Conservation (phyloP, 2,113 vertebrate genomes). For the Lathamus discolor region DNA sequence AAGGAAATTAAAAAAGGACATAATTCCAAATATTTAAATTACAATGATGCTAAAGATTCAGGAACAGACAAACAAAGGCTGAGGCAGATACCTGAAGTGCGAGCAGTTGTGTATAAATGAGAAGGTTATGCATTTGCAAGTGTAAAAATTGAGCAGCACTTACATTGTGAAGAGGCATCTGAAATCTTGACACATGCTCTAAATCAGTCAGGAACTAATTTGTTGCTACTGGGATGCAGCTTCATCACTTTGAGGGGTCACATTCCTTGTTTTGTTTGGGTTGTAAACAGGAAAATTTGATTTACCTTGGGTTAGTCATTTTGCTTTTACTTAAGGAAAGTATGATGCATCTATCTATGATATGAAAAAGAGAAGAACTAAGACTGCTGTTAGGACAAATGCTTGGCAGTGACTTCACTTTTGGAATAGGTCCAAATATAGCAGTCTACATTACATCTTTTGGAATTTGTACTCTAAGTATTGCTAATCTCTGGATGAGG, state of each 20-base stretch:
- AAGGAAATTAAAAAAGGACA: background rate
- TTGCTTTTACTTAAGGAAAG: background rate
- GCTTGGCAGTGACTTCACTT: background rate
- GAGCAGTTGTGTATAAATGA: background rate
- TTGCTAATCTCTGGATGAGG: background rate
- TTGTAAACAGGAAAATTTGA: background rate
- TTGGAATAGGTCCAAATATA: background rate
- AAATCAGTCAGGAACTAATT: background rate
- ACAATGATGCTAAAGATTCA: background rate
- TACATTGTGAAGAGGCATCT: background rate
- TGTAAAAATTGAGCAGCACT: background rate
- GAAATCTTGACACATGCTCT: background rate
- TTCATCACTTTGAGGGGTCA: background rate
- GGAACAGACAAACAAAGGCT: background rate
- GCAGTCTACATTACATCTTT: accelerated
- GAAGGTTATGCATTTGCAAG: background rate
- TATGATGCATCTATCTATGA: background rate
- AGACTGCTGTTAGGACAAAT: background rate
- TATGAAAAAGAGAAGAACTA: background rate
- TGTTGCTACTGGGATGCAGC: background rate
- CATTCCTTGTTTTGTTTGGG: background rate
- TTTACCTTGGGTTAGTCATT: background rate
- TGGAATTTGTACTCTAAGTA: background rate
- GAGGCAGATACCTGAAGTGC: background rate
- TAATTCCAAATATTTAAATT: background rate